phyloP scores from a whole-genome alignment of 35 echinoderm and acorn worm species.

The Apostichopus japonicus region DNA sequence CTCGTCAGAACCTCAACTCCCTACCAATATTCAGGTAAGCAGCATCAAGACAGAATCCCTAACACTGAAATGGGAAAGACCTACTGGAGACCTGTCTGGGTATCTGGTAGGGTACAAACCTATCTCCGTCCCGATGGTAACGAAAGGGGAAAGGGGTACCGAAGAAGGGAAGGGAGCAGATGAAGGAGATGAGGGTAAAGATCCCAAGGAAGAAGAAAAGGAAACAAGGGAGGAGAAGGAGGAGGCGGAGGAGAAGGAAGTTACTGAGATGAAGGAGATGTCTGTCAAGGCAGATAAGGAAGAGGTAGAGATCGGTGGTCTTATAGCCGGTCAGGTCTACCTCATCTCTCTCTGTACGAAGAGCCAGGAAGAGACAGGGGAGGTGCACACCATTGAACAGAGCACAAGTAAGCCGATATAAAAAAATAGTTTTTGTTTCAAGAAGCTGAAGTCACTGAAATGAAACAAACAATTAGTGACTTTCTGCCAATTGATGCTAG shows the following conservation, averaged over 20 bases:
- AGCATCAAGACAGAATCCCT: background rate
- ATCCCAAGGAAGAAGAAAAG: background rate
- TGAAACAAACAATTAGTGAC: too few species aligned
- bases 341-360: background rate
- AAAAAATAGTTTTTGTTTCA: too few species aligned
- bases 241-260: background rate
- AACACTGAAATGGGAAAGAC: conserved; percentile 32
- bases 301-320: background rate
- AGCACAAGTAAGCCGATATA: conserved; percentile 20
- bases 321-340: conserved; percentile 23
- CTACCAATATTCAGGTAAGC: conserved; percentile 10
- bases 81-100: conserved; percentile 22
- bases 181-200: background rate
- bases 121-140: background rate
- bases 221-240: background rate
- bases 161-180: background rate
- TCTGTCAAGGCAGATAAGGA: background rate
- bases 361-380: background rate
- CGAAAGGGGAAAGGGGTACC: background rate
- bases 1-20: conserved; percentile 36
- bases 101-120: conserved; percentile 19
- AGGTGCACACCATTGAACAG: background rate
- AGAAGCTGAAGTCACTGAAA: too few species aligned
- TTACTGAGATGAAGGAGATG: background rate
- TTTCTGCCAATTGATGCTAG: too few species aligned